Evolutionary conservation across 2,888 invertebrate species (phyloP).

Genomic region (Sipha maydis): DNA sequence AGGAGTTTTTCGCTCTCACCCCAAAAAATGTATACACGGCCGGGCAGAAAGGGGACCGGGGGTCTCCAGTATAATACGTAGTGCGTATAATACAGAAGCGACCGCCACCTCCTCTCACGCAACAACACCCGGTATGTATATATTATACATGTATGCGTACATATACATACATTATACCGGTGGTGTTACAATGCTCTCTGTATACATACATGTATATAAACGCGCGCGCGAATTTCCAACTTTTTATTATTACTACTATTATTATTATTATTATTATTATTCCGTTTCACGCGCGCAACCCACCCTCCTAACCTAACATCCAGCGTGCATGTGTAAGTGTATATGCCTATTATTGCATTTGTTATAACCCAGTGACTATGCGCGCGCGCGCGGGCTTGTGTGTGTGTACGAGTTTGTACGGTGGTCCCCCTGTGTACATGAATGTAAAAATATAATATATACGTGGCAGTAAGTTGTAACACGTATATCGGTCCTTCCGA

Average conservation of each 20-base stretch:
- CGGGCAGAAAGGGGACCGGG: neutral
- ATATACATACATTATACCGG: neutral
- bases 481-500: conserved; percentile 13
- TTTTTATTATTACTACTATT: conserved; percentile 40
- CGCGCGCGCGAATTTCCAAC: conserved; percentile 38
- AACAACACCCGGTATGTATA: conserved; percentile 9
- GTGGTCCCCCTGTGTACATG: conserved; percentile 20
- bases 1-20: conserved; percentile 57
- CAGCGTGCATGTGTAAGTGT: conserved; percentile 34
- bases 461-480: neutral
- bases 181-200: conserved; percentile 44
- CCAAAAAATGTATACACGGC: conserved; percentile 37
- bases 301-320: conserved; percentile 41
- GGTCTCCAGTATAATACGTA: conserved; percentile 43
- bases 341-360: conserved; percentile 57
- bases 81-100: conserved; percentile 50
- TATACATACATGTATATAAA: neutral
- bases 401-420: neutral
- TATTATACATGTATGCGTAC: neutral
- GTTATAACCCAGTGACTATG: conserved; percentile 41
- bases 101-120: conserved; percentile 2
- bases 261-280: conserved; percentile 56
- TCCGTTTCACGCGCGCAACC: conserved; percentile 53
- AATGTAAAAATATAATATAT: neutral
- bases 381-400: neutral